A percentile compares a stretch with the other conserved stretches of the same genome.
Evolutionary conservation across 2,888 invertebrate species (phyloP).

Genomic region (Spialia ferax): DNA sequence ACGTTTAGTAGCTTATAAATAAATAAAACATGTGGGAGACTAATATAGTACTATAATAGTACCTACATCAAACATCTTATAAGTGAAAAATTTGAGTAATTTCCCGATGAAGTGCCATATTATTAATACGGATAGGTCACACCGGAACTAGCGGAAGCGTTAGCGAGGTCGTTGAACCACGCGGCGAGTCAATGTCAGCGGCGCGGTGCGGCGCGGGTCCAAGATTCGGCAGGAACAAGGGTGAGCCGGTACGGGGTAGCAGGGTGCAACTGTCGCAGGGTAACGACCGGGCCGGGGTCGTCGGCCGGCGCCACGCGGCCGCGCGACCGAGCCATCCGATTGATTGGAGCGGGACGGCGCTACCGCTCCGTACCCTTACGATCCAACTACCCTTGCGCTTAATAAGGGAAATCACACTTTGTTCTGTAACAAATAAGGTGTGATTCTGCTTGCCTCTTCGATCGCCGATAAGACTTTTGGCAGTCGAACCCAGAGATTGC

Average conservation of each 20-base stretch:
- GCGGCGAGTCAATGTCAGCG: conserved; percentile 64
- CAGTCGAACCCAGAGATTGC: conserved; percentile 52
- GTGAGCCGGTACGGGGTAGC: conserved; percentile 80
- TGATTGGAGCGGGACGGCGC: conserved; percentile 81
- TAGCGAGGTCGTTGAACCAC: conserved; percentile 71
- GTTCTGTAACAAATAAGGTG: conserved; percentile 67
- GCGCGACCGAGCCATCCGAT: conserved; percentile 77
- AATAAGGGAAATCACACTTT: conserved; percentile 72
- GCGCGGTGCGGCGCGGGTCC: conserved; percentile 65
- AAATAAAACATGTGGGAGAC: no score
- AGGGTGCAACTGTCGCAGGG: conserved; percentile 82
- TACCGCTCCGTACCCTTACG: conserved; percentile 71
- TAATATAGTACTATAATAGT: no score
- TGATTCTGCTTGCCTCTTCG: conserved; percentile 59
- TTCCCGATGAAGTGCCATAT: conserved; percentile 25
- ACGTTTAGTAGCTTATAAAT: no score
- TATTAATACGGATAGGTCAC: conserved; percentile 53
- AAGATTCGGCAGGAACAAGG: conserved; percentile 81
- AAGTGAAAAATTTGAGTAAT: conserved; percentile 12
- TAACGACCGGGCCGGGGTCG: conserved; percentile 83
- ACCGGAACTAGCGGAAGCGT: conserved; percentile 75
- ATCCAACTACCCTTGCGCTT: conserved; percentile 71
- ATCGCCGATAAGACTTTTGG: conserved; percentile 57
- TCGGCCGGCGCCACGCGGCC: conserved; percentile 83
- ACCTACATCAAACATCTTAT: neutral